Conservation (phyloP, 2,797 vertebrate genomes). For the Hypotaenidia philippensis region DNA sequence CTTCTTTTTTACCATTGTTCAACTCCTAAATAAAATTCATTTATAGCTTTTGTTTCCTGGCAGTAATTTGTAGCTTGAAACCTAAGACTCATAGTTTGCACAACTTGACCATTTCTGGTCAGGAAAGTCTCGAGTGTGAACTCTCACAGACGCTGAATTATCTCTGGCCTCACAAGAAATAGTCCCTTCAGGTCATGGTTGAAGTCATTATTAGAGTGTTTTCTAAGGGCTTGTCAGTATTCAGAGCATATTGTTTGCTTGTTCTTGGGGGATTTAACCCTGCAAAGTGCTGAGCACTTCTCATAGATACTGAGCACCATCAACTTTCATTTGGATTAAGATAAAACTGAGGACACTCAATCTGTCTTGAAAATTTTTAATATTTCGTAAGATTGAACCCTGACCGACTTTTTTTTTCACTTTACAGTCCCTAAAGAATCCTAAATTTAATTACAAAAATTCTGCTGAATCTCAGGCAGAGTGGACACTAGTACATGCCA, state of each 20-base stretch:
- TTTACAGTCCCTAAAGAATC: constrained; percentile 4
- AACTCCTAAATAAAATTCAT: background rate
- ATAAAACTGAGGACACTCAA: constrained; percentile 34
- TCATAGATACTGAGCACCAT: background rate
- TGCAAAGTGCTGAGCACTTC: background rate
- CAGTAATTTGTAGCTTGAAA: constrained; percentile 24
- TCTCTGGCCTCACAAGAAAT: constrained; percentile 15
- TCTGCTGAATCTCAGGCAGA: background rate
- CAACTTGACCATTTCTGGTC: constrained; percentile 7
- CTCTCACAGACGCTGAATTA: constrained; percentile 19
- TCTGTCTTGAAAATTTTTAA: constrained; percentile 27
- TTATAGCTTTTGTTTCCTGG: background rate
- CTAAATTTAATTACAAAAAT: constrained; percentile 54
- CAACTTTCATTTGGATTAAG: constrained; percentile 26
- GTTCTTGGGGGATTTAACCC: constrained; percentile 17
- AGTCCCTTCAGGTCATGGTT: background rate
- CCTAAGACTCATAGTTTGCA: constrained; percentile 21
- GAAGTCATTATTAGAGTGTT: constrained; percentile 30
- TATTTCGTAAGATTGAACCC: background rate
- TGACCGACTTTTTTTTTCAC: background rate
- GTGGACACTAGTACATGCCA: constrained; percentile 4
- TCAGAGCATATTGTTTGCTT: background rate
- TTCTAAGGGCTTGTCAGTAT: constrained; percentile 36
- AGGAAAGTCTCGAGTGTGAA: constrained; percentile 15
- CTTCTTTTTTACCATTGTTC: background rate